Conservation (phyloP, 2,888 invertebrate genomes). For the Nephrotoma flavescens region DNA sequence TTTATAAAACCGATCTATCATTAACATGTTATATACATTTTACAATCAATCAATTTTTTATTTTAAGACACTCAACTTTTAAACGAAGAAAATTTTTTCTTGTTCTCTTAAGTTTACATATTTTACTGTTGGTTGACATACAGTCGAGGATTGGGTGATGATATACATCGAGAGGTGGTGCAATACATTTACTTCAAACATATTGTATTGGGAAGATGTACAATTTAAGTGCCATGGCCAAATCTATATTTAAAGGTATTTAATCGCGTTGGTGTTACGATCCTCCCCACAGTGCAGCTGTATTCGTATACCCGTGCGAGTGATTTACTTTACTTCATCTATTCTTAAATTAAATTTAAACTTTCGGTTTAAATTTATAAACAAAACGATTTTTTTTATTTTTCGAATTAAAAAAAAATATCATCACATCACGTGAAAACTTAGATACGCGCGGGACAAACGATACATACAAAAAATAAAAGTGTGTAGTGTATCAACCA, state of each 20-base stretch:
- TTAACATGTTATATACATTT: background rate
- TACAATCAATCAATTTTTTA: conserved; percentile 1
- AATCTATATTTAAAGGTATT: background rate
- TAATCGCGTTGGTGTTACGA: background rate
- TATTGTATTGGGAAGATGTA: background rate
- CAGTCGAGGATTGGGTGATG: background rate
- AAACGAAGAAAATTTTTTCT: background rate
- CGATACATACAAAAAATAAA: background rate
- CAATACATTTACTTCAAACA: background rate
- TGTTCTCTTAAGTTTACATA: background rate
- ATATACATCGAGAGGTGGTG: background rate
- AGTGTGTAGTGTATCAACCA: background rate
- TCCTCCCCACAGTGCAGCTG: background rate
- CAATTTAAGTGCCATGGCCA: background rate
- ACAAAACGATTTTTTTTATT: background rate
- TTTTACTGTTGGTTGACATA: background rate
- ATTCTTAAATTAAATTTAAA: background rate
- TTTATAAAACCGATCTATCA: background rate
- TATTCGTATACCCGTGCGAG: background rate
- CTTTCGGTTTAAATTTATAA: background rate
- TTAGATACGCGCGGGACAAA: background rate
- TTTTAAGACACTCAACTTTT: background rate
- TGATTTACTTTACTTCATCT: background rate
- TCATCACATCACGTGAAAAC: background rate
- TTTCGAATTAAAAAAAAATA: background rate